A percentile compares a stretch with the other conserved stretches of the same genome.
Evolutionary conservation across 2,797 vertebrate genomes (phyloP).

Genomic region (Sebastes melanostomus): DNA sequence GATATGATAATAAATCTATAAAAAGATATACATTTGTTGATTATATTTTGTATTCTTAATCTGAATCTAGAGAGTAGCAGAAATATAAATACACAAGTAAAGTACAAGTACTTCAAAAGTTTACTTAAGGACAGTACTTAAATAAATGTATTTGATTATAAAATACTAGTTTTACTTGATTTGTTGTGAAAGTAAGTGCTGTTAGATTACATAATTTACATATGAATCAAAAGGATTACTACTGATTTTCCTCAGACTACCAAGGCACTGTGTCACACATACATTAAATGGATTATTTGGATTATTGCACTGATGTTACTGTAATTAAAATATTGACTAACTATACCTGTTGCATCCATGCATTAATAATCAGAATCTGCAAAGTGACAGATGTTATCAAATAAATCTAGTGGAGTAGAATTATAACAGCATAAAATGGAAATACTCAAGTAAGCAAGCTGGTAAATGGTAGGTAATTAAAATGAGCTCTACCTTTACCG

Average conservation of each 20-base stretch:
- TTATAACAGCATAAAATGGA: too few relatives aligned
- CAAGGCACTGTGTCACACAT: neutral
- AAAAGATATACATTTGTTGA: too few relatives aligned
- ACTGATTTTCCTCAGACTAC: neutral
- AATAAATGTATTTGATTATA: neutral
- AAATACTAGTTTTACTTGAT: neutral
- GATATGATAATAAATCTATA: too few relatives aligned
- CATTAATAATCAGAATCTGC: too few relatives aligned
- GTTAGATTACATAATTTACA: neutral
- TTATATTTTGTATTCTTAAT: neutral
- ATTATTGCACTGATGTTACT: neutral
- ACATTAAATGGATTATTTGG: neutral
- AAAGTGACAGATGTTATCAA: accelerated
- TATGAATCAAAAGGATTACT: neutral
- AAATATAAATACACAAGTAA: neutral
- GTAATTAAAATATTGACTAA: too few relatives aligned
- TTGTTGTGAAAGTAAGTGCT: neutral
- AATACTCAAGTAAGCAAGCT: too few relatives aligned
- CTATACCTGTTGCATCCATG: too few relatives aligned
- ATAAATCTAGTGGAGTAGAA: too few relatives aligned
- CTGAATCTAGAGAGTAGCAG: neutral
- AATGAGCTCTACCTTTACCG: neutral
- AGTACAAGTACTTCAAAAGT: too few relatives aligned
- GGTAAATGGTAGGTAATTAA: neutral
- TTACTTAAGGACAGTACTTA: neutral